These are phyloP conservation scores for Chiloscyllium plagiosum DNA, from an alignment of 2,113 vertebrate species.

Conservation along the genomic window DNA sequence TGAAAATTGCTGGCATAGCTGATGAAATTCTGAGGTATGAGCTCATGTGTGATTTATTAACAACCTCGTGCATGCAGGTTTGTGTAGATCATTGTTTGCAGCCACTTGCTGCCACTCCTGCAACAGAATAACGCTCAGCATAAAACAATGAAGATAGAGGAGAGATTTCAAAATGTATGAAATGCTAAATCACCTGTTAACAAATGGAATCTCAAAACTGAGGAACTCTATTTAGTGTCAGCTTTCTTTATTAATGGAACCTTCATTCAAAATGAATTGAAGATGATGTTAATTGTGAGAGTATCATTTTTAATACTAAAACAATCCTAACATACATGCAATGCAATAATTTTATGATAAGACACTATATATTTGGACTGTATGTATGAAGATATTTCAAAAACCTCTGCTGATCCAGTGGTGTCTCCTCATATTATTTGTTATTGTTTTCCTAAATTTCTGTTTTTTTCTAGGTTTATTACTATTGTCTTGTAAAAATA, in stretches of 20 bases:
- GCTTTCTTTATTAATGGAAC: neutral
- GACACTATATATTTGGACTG: neutral
- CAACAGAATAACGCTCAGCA: conserved; percentile 31
- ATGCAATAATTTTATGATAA: neutral
- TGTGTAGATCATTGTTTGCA: conserved; percentile 51
- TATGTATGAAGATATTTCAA: neutral
- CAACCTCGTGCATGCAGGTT: conserved; percentile 51
- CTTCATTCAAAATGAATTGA: neutral
- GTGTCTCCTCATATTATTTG: neutral
- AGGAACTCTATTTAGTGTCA: neutral
- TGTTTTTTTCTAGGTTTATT: neutral
- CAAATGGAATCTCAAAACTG: conserved; percentile 4
- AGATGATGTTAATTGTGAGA: neutral
- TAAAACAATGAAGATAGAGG: conserved; percentile 25
- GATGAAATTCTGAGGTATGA: conserved; percentile 54
- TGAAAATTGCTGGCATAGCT: conserved; percentile 52
- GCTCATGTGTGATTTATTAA: conserved; percentile 57
- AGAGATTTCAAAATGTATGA: conserved; percentile 32
- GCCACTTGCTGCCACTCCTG: conserved; percentile 56
- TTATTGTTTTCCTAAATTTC: neutral
- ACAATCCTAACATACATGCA: neutral
- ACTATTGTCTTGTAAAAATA: neutral
- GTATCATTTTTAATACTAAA: neutral
- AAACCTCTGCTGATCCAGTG: neutral
- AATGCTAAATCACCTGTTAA: conserved; percentile 26